phyloP scores from a whole-genome alignment of 2,797 vertebrate genomes.

The Sitta carolinensis region DNA sequence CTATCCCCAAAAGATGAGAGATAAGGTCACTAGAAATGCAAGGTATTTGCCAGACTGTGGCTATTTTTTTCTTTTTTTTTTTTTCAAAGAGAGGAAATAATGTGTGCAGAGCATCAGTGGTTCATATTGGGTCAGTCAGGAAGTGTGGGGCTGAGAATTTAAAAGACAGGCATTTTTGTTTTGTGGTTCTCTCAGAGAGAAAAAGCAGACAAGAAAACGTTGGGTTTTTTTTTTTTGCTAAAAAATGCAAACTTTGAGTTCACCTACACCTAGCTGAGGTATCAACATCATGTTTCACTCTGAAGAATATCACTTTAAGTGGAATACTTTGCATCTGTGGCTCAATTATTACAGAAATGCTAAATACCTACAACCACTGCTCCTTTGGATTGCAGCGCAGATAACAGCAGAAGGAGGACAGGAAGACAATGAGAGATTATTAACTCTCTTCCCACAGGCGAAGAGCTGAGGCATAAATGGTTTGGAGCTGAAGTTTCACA shows the following conservation, averaged over 20 bases:
- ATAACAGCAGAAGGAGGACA: background rate
- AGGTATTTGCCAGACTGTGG: background rate
- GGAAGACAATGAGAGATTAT: background rate
- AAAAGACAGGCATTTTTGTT: conserved; percentile 1
- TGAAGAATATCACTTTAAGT: background rate
- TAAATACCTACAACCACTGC: background rate
- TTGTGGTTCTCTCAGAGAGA: background rate
- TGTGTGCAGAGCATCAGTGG: background rate
- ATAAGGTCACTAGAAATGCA: background rate
- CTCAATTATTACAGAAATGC: background rate
- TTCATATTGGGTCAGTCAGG: conserved; percentile 40
- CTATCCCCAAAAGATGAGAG: background rate
- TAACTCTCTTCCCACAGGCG: background rate
- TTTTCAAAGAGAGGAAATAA: conserved; percentile 17
- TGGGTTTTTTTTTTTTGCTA: background rate
- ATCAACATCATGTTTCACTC: background rate
- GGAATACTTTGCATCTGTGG: background rate
- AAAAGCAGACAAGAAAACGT: background rate
- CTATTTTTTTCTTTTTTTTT: background rate
- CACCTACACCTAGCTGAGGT: background rate
- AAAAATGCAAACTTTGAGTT: background rate
- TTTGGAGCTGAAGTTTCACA: background rate
- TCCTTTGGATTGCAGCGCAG: background rate
- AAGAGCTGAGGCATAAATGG: background rate
- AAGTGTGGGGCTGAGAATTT: conserved; percentile 1